A percentile compares a stretch with the other conserved stretches of the same genome.
These are phyloP conservation scores for Poecilia wingei DNA, from an alignment of 2,797 vertebrate genomes.

Conservation along the genomic window DNA sequence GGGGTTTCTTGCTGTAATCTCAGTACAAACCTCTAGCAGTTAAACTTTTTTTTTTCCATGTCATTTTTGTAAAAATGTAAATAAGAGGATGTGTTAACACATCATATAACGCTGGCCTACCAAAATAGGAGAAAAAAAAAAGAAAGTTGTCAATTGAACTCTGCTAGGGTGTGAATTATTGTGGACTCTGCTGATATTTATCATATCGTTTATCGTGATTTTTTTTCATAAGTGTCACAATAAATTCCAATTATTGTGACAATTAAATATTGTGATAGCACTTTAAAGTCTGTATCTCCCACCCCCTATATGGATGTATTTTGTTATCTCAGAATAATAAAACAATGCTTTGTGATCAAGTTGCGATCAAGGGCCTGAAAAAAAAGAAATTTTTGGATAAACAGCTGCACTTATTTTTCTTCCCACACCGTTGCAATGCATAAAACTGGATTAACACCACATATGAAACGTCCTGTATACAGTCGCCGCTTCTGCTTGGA, in stretches of 20 bases:
- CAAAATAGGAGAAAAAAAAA: no score
- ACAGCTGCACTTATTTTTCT: slow-evolving; percentile 28
- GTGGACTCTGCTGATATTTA: background rate
- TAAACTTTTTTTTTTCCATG: background rate
- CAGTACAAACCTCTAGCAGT: background rate
- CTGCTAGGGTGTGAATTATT: background rate
- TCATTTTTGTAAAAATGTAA: background rate
- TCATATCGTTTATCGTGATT: no score
- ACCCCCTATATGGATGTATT: no score
- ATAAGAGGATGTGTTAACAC: no score
- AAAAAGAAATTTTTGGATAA: slow-evolving; percentile 21
- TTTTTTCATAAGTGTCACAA: no score
- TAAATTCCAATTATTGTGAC: no score
- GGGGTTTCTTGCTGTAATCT: background rate
- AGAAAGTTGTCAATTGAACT: background rate
- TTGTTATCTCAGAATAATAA: background rate
- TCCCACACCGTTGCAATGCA: slow-evolving; percentile 19
- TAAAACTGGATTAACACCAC: slow-evolving; percentile 1
- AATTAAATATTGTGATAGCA: no score
- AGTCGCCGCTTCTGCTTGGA: slow-evolving; percentile 15
- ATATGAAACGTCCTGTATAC: slow-evolving; percentile 1
- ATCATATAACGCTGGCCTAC: no score
- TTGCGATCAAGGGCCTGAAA: background rate
- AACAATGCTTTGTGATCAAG: background rate
- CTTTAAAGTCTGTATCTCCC: no score